Conservation (phyloP, 2,113 vertebrate genomes). For the Salvator merianae region DNA sequence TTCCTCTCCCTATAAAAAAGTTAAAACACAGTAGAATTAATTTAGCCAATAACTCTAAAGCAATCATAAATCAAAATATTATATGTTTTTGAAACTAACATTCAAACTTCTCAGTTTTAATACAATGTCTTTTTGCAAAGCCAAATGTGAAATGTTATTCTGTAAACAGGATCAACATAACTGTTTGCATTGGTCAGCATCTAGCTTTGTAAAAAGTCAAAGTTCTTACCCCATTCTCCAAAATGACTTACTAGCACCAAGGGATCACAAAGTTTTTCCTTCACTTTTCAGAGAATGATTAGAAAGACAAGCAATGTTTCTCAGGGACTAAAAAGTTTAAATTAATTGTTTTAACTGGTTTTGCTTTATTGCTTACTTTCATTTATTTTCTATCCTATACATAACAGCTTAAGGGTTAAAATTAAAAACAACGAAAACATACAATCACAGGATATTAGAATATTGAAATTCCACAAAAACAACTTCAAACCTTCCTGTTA, state of each 20-base stretch:
- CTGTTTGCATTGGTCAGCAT: background rate
- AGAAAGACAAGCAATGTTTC: background rate
- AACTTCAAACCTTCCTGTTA: too few species aligned
- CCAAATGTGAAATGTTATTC: background rate
- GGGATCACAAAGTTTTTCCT: background rate
- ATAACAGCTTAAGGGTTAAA: too few species aligned
- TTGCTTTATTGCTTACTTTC: too few species aligned
- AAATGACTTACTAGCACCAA: background rate
- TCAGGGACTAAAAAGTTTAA: background rate
- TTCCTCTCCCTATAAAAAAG: background rate
- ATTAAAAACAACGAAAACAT: too few species aligned
- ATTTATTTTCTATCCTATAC: too few species aligned
- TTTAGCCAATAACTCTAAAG: background rate
- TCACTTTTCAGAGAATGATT: background rate
- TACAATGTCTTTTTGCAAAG: background rate
- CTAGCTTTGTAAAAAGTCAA: background rate
- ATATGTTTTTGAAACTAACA: background rate
- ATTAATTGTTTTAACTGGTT: too few species aligned
- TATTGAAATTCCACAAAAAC: too few species aligned
- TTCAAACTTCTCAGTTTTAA: fast-evolving
- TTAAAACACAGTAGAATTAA: background rate
- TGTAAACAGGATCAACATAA: background rate
- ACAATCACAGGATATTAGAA: too few species aligned
- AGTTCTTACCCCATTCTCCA: background rate
- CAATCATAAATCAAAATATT: background rate